Evolutionary conservation across 2,797 vertebrate species (phyloP).

Genomic region (Pogonophryne albipinna): DNA sequence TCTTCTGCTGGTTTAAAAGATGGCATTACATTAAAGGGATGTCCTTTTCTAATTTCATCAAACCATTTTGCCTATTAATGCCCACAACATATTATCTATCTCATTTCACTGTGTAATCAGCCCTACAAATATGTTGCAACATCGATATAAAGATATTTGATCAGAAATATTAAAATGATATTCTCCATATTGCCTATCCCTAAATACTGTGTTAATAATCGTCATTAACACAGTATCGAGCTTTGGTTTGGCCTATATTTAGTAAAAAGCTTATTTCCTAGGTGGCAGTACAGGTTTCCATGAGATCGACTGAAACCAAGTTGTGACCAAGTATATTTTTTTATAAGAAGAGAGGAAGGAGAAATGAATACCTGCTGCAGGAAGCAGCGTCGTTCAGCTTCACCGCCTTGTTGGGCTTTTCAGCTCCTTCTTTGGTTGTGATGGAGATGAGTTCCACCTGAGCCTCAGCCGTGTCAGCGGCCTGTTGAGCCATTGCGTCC

Average conservation of each 20-base stretch:
- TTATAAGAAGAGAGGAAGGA: background rate
- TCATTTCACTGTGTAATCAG: too few species aligned
- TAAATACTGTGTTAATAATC: background rate
- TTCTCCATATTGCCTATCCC: too few species aligned
- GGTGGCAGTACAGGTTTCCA: background rate
- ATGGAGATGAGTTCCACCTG: background rate
- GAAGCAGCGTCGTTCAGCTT: constrained; percentile 17
- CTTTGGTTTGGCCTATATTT: background rate
- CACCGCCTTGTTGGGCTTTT: background rate
- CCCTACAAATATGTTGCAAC: too few species aligned
- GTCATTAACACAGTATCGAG: background rate
- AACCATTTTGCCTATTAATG: too few species aligned
- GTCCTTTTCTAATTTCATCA: too few species aligned
- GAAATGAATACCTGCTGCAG: constrained; percentile 42
- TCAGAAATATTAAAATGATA: too few species aligned
- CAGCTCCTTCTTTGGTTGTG: background rate
- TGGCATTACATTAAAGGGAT: too few species aligned
- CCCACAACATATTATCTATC: too few species aligned
- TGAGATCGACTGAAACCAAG: background rate
- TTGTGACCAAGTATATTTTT: background rate
- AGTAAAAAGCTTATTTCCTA: background rate
- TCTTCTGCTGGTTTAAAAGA: too few species aligned
- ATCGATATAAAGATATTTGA: too few species aligned
- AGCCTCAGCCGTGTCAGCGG: constrained; percentile 5
- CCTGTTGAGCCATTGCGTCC: constrained; percentile 8